Evolutionary conservation across 2,113 vertebrate genomes (phyloP).

Genomic region (Panthera uncia): DNA sequence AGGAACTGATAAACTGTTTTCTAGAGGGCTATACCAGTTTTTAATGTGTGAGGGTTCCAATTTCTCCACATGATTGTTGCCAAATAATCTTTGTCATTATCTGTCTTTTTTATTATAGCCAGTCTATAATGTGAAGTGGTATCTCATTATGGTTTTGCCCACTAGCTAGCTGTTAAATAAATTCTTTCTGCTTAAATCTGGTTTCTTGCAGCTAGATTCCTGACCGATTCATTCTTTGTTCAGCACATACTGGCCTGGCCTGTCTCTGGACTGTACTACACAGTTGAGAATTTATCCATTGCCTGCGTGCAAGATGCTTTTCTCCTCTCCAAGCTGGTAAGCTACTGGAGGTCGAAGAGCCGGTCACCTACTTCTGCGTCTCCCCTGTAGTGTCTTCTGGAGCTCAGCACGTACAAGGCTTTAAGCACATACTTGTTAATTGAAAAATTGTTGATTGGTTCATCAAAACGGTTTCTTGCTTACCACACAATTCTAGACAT

Average conservation of each 20-base stretch:
- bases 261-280: background rate
- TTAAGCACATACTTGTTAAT: background rate
- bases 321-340: background rate
- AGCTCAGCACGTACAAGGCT: background rate
- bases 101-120: background rate
- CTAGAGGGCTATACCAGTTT: background rate
- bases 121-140: slow-evolving; percentile 9
- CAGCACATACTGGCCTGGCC: background rate
- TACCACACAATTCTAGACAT: background rate
- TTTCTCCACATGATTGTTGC: background rate
- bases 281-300: background rate
- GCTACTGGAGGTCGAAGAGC: background rate
- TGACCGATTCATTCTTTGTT: background rate
- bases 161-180: slow-evolving; percentile 16
- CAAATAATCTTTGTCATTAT: background rate
- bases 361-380: background rate
- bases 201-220: slow-evolving; percentile 11
- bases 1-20: slow-evolving; percentile 15
- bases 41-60: background rate
- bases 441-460: background rate
- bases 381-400: background rate
- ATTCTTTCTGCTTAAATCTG: slow-evolving; percentile 50
- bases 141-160: background rate
- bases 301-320: background rate
- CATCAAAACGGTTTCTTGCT: background rate